A percentile compares a stretch with the other conserved stretches of the same genome.
These are phyloP conservation scores for Gryllus longicercus DNA, from an alignment of 2,888 invertebrate species.

Conservation along the genomic window DNA sequence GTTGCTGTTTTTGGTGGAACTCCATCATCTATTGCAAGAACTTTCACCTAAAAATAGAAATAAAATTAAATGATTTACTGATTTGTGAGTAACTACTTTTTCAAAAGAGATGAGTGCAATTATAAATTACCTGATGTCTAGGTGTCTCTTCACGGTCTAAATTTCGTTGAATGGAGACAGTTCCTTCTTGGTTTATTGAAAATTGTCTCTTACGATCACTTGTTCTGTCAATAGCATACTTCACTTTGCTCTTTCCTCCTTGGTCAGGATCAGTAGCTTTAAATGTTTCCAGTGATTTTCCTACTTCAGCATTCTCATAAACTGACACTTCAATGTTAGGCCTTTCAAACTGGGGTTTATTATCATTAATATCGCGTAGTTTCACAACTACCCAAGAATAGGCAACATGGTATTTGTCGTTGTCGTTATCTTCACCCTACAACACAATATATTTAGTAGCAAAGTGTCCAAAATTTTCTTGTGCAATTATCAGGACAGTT, in stretches of 20 bases:
- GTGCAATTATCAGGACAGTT: too few relatives aligned
- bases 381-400: conserved; percentile 93
- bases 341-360: conserved; percentile 90
- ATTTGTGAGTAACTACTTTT: neutral
- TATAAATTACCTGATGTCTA: conserved; percentile 68
- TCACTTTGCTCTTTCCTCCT: conserved; percentile 80
- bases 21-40: conserved; percentile 91
- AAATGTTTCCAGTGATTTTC: conserved; percentile 87
- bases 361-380: conserved; percentile 93
- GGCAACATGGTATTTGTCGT: conserved; percentile 95
- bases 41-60: conserved; percentile 64
- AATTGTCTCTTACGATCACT: conserved; percentile 55
- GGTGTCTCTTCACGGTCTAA: conserved; percentile 93
- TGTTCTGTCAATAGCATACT: conserved; percentile 49
- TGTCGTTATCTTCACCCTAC: conserved; percentile 86
- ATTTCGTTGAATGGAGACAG: conserved; percentile 87
- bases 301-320: conserved; percentile 87
- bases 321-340: conserved; percentile 91
- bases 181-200: conserved; percentile 61
- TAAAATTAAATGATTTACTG: neutral
- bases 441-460: neutral
- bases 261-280: conserved; percentile 95
- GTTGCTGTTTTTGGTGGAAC: conserved; percentile 90
- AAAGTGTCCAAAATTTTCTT: too few relatives aligned
- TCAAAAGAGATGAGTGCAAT: neutral